Evolutionary conservation across 2,888 invertebrate species (phyloP).

Genomic region (Boloria euphrosyne): DNA sequence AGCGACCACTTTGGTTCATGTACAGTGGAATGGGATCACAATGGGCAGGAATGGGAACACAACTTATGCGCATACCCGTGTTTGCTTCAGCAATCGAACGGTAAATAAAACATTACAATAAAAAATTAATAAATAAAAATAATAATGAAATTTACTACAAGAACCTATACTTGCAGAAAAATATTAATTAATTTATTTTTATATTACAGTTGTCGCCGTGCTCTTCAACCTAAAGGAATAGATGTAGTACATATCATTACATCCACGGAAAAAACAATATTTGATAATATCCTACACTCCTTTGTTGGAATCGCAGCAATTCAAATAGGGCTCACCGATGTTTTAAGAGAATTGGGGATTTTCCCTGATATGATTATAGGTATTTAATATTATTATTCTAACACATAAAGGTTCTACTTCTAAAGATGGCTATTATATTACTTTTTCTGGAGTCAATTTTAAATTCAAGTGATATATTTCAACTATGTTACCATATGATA

Average conservation of each 20-base stretch:
- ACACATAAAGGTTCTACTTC: neutral
- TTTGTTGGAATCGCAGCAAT: slow-evolving; percentile 90
- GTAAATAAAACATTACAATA: slow-evolving; percentile 44
- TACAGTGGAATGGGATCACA: slow-evolving; percentile 89
- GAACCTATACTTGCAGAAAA: neutral
- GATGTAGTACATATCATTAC: slow-evolving; percentile 86
- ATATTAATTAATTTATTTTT: neutral
- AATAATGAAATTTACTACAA: neutral
- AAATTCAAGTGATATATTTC: no score
- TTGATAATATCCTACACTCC: slow-evolving; percentile 84
- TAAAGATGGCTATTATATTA: no score
- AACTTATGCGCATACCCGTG: slow-evolving; percentile 84
- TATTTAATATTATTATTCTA: slow-evolving; percentile 44
- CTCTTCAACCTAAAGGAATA: slow-evolving; percentile 42
- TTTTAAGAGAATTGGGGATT: slow-evolving; percentile 79
- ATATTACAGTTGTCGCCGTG: slow-evolving; percentile 72
- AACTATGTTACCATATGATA: no score
- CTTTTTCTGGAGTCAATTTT: no score
- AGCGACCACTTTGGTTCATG: slow-evolving; percentile 85
- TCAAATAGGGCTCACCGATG: slow-evolving; percentile 81
- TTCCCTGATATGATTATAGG: slow-evolving; percentile 89
- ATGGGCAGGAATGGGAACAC: slow-evolving; percentile 86
- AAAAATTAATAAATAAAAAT: neutral
- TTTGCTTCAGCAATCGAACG: slow-evolving; percentile 81
- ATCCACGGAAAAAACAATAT: slow-evolving; percentile 79